Base-by-base conservation (phyloP, 2,113 vertebrate species). In the Lota lota region DNA sequence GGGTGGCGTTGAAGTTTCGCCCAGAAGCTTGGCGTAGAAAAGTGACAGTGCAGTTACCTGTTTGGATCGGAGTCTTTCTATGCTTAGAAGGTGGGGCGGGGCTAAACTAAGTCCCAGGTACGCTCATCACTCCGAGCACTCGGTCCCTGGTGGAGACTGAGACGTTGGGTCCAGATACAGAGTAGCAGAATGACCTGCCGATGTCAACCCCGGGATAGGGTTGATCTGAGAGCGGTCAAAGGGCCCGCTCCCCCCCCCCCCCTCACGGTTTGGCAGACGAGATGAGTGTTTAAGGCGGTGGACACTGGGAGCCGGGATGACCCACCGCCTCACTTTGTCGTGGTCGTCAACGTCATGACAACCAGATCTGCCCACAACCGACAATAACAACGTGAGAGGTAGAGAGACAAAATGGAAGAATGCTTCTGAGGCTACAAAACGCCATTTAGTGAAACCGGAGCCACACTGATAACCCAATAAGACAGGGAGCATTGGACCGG, bases 301-400 rank as follows among this genome's bases (percentile, higher is more conserved):
- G 28, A 5, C 28, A 33, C 28, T 33, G 28, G 2, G 28, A 33
- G 28, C 28, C n/a, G n/a, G n/a, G n/a, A n/a, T n/a, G n/a, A n/a
- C n/a, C n/a, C n/a, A n/a, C n/a, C 28, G 28, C 28, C 28, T 33
- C 28, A 33, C 2, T 33, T 4, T 33, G 28, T 33, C 28, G 28
- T 33, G 28, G n/a, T n/a, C n/a, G n/a, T n/a, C n/a, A n/a, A n/a
- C n/a, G n/a, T 33, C 3, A 33, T 33, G 75, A 64, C 54, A 36
- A 53, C 16, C 12, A 50, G 7, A 16, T 36, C 20, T 33, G 11
- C n/a, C 24, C 76, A 67, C 83, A 76, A 82, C 70, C 69, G n/a
- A 54, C 57, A 11, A 22, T 11, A 74, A 83, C 61, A 72, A 70
- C 73, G 81, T 84, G 80, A 86, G 88, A 89, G 88, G 88, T 88